Conservation (phyloP, 2,113 vertebrate genomes). For the Rhabdomys dilectus region DNA sequence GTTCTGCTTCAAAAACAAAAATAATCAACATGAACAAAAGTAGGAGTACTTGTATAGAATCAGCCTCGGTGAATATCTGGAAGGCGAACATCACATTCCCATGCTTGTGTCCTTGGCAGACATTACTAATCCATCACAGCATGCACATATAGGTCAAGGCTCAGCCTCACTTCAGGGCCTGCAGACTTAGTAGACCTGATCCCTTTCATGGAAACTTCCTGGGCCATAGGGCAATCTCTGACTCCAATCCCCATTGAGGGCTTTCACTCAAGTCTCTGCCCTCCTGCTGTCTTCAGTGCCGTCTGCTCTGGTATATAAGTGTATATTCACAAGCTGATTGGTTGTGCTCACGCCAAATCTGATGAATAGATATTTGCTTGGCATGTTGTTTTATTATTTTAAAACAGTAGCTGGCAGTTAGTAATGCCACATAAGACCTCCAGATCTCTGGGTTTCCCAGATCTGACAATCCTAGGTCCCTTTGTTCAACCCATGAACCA, state of each 20-base stretch:
- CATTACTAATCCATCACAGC: not conserved
- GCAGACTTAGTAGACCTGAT: not conserved
- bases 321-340: not conserved
- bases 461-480: not conserved
- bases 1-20: not conserved
- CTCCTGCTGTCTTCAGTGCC: not conserved
- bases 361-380: not conserved
- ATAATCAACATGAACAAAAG: not conserved
- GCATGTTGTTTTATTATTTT: not conserved
- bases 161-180: not conserved
- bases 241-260: not conserved
- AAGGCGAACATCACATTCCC: not conserved
- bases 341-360: not conserved
- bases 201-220: not conserved
- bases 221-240: not conserved
- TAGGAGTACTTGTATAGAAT: not conserved
- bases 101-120: not conserved
- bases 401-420: not conserved
- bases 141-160: fast-evolving
- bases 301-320: not conserved
- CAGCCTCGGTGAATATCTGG: not conserved
- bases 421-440: not conserved
- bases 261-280: not conserved
- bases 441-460: not conserved
- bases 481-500: not conserved